These are phyloP conservation scores for Coranthus polyacanthus DNA, from an alignment of 2,797 vertebrate genomes.

Conservation along the genomic window DNA sequence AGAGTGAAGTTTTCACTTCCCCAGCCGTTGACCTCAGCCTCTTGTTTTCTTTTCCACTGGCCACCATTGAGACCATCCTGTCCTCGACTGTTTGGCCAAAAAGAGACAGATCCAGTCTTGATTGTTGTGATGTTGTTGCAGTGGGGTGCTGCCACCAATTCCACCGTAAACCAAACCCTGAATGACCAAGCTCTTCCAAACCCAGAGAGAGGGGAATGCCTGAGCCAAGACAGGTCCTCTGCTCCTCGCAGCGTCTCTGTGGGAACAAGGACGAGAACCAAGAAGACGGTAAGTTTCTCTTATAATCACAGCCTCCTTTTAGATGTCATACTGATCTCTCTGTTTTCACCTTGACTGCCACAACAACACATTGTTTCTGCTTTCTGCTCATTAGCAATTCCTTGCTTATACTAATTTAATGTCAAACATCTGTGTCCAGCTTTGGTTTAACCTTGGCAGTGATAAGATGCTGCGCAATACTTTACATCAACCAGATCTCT, in stretches of 20 bases:
- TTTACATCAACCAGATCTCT: background rate
- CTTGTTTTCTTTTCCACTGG: slow-evolving; percentile 77
- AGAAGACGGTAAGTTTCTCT: slow-evolving; percentile 77
- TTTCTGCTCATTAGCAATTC: slow-evolving; percentile 33
- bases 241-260: slow-evolving; percentile 44
- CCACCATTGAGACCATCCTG: slow-evolving; percentile 69
- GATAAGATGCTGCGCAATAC: background rate
- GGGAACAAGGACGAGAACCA: slow-evolving; percentile 65
- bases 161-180: slow-evolving; percentile 52
- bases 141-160: slow-evolving; percentile 68
- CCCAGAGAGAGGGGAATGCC: slow-evolving; percentile 63
- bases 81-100: slow-evolving; percentile 43
- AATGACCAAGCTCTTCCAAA: slow-evolving; percentile 48
- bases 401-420: background rate
- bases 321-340: slow-evolving; percentile 5
- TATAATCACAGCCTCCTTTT: background rate
- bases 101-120: slow-evolving; percentile 54
- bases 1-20: slow-evolving; percentile 72
- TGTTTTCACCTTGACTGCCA: slow-evolving; percentile 37
- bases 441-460: background rate
- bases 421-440: background rate
- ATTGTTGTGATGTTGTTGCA: slow-evolving; percentile 83
- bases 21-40: slow-evolving; percentile 72
- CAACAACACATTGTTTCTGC: slow-evolving; percentile 30
- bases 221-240: slow-evolving; percentile 58